Evolutionary conservation across 2,797 vertebrate species (phyloP).

Genomic region (Coracias cyanogaster): DNA sequence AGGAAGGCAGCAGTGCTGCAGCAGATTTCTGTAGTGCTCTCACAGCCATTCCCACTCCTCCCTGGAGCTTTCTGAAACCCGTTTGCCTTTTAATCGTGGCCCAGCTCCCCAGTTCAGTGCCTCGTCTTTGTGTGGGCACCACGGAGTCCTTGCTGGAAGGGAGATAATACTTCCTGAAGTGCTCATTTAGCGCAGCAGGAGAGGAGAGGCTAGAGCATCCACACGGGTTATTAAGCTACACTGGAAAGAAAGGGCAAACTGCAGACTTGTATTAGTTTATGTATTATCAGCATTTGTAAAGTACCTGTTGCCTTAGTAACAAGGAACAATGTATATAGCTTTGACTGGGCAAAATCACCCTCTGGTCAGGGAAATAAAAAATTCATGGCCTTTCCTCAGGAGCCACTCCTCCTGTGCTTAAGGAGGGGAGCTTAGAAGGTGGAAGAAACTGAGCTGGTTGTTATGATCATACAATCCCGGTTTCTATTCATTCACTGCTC

Average conservation of each 20-base stretch:
- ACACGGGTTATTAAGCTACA: slow-evolving; percentile 12
- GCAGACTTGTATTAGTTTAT: slow-evolving; percentile 34
- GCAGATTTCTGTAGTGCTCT: not conserved
- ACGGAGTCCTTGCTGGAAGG: not conserved
- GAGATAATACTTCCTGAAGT: slow-evolving; percentile 66
- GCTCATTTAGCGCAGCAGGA: slow-evolving; percentile 52
- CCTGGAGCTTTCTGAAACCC: slow-evolving; percentile 16
- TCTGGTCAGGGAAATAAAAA: slow-evolving; percentile 48
- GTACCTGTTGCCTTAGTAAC: slow-evolving; percentile 53
- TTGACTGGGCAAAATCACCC: slow-evolving; percentile 23
- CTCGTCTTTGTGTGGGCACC: slow-evolving; percentile 27
- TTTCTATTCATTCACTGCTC: slow-evolving; percentile 38
- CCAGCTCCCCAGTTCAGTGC: slow-evolving; percentile 49
- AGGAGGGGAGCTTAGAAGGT: slow-evolving; percentile 7
- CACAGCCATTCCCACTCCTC: not conserved
- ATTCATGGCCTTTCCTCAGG: not conserved
- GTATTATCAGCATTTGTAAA: slow-evolving; percentile 34
- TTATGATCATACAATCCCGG: slow-evolving; percentile 21
- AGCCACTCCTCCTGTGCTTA: slow-evolving; percentile 11
- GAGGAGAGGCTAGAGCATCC: slow-evolving; percentile 22
- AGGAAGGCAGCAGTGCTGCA: not conserved
- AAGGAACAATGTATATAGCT: slow-evolving; percentile 15
- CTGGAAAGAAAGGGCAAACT: slow-evolving; percentile 55
- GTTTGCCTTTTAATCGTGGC: slow-evolving; percentile 34
- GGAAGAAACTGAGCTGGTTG: slow-evolving; percentile 36